Percentiles rank a stretch among this genome's conserved stretches.
Evolutionary conservation across 2,113 vertebrate genomes (phyloP).

Genomic region (Alectura lathami): DNA sequence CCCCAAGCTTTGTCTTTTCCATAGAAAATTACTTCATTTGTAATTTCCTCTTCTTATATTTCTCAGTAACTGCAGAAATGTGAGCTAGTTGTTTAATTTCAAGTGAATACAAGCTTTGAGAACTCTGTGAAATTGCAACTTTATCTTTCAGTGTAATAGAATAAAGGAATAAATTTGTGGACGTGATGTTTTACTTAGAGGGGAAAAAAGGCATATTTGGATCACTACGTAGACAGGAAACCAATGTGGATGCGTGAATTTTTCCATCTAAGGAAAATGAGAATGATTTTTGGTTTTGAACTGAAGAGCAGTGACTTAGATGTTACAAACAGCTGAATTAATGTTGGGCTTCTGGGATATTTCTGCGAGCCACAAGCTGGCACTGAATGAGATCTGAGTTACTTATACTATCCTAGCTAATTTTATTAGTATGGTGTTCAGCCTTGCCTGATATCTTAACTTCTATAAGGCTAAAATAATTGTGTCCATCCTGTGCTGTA

Average conservation of each 20-base stretch:
- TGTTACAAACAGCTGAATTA: conserved; percentile 29
- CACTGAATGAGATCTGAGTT: neutral
- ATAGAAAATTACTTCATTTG: conserved; percentile 65
- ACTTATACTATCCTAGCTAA: neutral
- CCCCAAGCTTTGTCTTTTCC: conserved; percentile 37
- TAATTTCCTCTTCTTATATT: conserved; percentile 71
- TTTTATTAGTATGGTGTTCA: neutral
- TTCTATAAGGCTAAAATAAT: neutral
- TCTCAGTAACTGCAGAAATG: conserved; percentile 65
- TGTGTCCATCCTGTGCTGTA: fast-evolving
- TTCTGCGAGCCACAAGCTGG: neutral
- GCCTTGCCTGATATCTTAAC: neutral
- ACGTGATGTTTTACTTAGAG: conserved; percentile 46
- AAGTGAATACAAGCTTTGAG: conserved; percentile 6
- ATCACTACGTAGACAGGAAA: conserved; percentile 1
- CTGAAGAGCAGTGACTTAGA: neutral
- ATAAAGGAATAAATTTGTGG: conserved; percentile 23
- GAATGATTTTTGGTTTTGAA: neutral
- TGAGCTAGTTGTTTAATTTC: conserved; percentile 41
- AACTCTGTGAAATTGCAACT: conserved; percentile 25
- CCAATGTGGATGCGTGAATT: neutral
- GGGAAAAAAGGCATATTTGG: neutral
- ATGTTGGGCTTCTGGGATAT: neutral
- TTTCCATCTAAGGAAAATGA: conserved; percentile 35
- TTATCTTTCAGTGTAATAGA: conserved; percentile 12